Conservation (phyloP, 2,888 invertebrate genomes). For the Phlogophora meticulosa region DNA sequence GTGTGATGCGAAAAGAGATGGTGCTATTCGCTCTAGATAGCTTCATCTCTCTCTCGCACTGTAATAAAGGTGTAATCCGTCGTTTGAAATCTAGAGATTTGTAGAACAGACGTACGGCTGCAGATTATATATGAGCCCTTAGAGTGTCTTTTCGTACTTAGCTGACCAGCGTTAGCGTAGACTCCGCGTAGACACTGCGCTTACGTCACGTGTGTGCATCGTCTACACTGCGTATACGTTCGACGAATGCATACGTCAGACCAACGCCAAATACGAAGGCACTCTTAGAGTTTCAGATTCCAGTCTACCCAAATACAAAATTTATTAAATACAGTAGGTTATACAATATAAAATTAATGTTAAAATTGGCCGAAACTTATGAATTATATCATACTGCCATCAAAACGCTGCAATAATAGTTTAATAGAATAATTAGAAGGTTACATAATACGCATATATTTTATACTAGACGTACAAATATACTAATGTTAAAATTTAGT, state of each 20-base stretch:
- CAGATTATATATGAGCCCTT: neutral
- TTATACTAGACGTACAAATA: slow-evolving; percentile 17
- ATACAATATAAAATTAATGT: neutral
- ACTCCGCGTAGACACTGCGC: neutral
- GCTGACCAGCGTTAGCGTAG: neutral
- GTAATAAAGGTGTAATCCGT: neutral
- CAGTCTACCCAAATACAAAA: slow-evolving; percentile 27
- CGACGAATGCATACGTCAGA: neutral
- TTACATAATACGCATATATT: slow-evolving; percentile 7
- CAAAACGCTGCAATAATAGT: neutral
- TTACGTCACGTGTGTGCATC: neutral
- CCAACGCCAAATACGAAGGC: neutral
- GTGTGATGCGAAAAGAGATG: neutral
- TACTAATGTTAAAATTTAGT: slow-evolving; percentile 5
- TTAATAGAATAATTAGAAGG: slow-evolving; percentile 11
- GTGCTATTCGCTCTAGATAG: neutral
- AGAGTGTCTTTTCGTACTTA: neutral
- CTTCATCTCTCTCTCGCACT: neutral
- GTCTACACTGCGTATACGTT: neutral
- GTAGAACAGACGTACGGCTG: neutral
- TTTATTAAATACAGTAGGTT: neutral
- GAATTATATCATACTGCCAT: slow-evolving; percentile 8
- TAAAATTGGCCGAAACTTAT: neutral
- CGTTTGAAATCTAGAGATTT: neutral
- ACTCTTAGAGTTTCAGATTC: neutral